These are phyloP conservation scores for Emydoidea blandingii DNA, from an alignment of 2,797 vertebrate genomes.

Conservation along the genomic window DNA sequence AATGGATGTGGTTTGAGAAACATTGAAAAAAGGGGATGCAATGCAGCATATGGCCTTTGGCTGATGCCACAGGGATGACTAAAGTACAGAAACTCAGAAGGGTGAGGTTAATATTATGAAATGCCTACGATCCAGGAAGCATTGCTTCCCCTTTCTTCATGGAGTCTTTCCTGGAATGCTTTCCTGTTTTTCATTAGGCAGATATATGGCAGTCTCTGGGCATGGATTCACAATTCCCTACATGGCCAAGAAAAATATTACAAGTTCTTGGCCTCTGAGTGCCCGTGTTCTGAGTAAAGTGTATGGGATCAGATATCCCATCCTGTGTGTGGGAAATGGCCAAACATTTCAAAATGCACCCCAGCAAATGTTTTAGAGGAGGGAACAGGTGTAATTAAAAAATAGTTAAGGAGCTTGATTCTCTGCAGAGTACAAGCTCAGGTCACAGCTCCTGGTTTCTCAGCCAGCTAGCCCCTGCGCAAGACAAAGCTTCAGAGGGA, in stretches of 20 bases:
- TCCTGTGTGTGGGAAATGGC: not conserved
- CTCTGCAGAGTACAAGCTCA: not conserved
- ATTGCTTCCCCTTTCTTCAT: not conserved
- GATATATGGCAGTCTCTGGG: not conserved
- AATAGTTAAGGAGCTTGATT: not conserved
- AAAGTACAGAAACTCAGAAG: fast-evolving
- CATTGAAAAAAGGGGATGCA: not conserved
- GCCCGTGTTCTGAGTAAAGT: slow-evolving; percentile 45
- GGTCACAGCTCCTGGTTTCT: no score
- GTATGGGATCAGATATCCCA: slow-evolving; percentile 21
- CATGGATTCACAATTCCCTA: not conserved
- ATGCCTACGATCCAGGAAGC: not conserved
- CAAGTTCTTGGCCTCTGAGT: slow-evolving; percentile 26
- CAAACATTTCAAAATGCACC: not conserved
- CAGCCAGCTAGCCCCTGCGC: fast-evolving
- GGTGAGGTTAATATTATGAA: slow-evolving; percentile 8
- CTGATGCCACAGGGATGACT: slow-evolving; percentile 23
- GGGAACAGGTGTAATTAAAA: not conserved
- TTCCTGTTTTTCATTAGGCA: slow-evolving; percentile 49
- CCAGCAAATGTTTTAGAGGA: not conserved
- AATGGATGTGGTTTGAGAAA: not conserved
- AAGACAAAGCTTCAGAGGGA: not conserved
- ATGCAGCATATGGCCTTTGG: not conserved
- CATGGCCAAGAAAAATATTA: slow-evolving; percentile 20
- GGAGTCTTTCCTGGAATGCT: slow-evolving; percentile 7